Base-by-base conservation (phyloP, 2,113 vertebrate genomes). In the Pungitius pungitius region DNA sequence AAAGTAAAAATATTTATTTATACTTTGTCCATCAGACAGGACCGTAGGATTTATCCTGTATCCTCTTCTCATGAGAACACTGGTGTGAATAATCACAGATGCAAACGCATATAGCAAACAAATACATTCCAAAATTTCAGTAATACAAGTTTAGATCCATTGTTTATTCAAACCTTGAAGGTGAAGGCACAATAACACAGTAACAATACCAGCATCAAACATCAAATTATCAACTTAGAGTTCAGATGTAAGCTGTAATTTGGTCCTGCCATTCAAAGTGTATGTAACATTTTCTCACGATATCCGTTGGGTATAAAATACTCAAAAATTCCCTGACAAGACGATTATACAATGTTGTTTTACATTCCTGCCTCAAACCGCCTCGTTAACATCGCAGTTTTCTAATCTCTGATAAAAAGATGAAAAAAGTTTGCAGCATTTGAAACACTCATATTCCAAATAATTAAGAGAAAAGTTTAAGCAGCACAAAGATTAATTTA, bases 121-220 rank as follows among this genome's bases (percentile, higher is more conserved):
- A 80, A 69, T 39, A 17, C 66, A 66, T 65, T 55, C 17, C 20
- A 47, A 62, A 62, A 47, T 62, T 33, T 66, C 49, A 66, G 47
- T 30, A 42, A 52, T 20, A 51, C 45, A 42, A 45, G 30, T 67
- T 67, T n/a, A 42, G 15, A 39, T 6, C 1, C 2, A 14, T 45
- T 13, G 22, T 75, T 58, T 22, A 26, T 42, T 54, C 30, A 27
- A 64, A 35, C 56, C 17, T 22, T 43, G 20, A 8, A 43, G 39
- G n/a, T 71, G 22, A 30, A 43, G 18, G 3, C 20, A 8, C 24
- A 47, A 49, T 57, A 45, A 37, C 39, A 55, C 6, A 12, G 9
- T 35, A 15, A 59, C 4, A 30, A 52, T 51, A 39, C 39, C 10
- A 37, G 10, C 0, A 39, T 30, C 30, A n/a, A 51, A 37, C 17